Percentiles rank a stretch among this genome's conserved stretches.
These are phyloP conservation scores for Mylabris phalerata DNA, from an alignment of 1,140 invertebrate genomes.

Conservation along the genomic window DNA sequence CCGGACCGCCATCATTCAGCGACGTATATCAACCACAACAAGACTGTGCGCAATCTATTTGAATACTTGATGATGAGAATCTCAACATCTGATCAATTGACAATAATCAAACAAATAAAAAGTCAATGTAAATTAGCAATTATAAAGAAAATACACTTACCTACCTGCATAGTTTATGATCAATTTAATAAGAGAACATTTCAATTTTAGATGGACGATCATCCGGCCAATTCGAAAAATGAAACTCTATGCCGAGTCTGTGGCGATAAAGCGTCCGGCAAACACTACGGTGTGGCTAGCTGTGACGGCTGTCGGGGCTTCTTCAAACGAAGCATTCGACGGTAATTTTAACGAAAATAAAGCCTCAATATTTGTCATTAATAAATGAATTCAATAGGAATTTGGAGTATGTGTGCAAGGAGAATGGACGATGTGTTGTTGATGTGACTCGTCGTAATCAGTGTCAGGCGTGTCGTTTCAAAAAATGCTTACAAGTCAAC, in stretches of 20 bases:
- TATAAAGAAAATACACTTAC: too few species aligned
- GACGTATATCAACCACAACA: too few species aligned
- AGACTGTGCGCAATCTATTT: too few species aligned
- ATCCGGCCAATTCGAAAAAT: conserved; percentile 19
- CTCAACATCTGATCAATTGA: too few species aligned
- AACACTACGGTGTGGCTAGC: conserved; percentile 86
- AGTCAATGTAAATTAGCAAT: too few species aligned
- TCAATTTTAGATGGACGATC: conserved; percentile 32
- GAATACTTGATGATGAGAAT: too few species aligned
- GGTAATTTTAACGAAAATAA: conserved; percentile 45
- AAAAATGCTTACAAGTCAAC: conserved; percentile 85
- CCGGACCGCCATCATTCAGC: too few species aligned
- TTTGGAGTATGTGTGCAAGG: conserved; percentile 90
- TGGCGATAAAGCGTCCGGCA: conserved; percentile 86
- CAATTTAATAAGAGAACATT: background rate
- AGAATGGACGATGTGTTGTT: conserved; percentile 79
- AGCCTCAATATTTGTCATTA: background rate
- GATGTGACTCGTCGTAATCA: conserved; percentile 90
- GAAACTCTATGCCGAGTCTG: conserved; percentile 53
- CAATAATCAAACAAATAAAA: too few species aligned
- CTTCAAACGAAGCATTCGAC: conserved; percentile 83
- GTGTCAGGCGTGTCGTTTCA: conserved; percentile 90
- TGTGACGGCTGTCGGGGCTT: conserved; percentile 90
- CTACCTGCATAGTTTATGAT: too few species aligned
- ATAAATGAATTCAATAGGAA: conserved; percentile 53